Conservation (phyloP, 2,888 invertebrate species). For the Chorisops tibialis region DNA sequence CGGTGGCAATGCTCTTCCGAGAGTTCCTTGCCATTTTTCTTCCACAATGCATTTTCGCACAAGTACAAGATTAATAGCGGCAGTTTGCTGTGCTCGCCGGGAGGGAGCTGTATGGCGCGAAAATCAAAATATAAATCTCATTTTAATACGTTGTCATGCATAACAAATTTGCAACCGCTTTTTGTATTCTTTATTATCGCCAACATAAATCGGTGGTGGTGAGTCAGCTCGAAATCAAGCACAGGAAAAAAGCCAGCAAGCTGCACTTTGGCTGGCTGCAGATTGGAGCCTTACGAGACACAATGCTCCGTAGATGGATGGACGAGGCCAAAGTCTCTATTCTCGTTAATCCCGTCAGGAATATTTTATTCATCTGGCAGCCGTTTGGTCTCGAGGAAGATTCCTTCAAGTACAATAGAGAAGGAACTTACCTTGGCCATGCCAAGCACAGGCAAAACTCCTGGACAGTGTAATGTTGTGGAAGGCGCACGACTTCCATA, state of each 20-base stretch:
- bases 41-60: background rate
- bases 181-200: slow-evolving; percentile 28
- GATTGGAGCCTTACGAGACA: background rate
- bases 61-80: slow-evolving; percentile 31
- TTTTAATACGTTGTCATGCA: slow-evolving; percentile 31
- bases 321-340: background rate
- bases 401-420: no score
- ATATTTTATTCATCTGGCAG: slow-evolving; percentile 2
- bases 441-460: no score
- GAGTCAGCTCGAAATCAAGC: background rate
- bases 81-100: background rate
- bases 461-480: no score
- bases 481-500: no score
- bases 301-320: background rate
- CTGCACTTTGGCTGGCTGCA: no score
- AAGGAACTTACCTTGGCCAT: no score
- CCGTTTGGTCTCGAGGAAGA: background rate
- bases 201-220: background rate
- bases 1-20: background rate
- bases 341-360: slow-evolving; percentile 2
- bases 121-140: slow-evolving; percentile 31
- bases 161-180: slow-evolving; percentile 32
- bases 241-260: background rate
- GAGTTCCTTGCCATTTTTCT: background rate
- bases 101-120: slow-evolving; percentile 18